phyloP scores from a whole-genome alignment of 1,140 invertebrate genomes.

The Philotrypesis tridentata region DNA sequence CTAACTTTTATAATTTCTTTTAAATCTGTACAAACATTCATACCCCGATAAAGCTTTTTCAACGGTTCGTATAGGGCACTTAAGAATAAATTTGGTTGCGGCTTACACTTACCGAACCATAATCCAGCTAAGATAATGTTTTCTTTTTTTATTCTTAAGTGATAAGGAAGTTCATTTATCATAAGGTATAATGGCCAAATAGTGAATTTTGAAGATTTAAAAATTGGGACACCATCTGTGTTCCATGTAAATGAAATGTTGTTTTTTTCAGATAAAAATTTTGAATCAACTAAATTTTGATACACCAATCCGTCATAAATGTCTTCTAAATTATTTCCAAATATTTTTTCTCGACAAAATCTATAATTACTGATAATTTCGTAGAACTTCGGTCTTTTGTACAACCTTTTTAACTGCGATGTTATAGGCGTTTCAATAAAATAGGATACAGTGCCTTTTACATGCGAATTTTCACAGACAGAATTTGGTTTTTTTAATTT shows the following conservation, averaged over 20 bases:
- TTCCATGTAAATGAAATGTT: no score
- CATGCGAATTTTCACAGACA: neutral
- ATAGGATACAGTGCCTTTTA: neutral
- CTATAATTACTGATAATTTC: neutral
- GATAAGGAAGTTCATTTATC: no score
- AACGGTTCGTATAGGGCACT: neutral
- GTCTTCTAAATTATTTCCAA: constrained; percentile 20
- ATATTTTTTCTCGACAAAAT: neutral
- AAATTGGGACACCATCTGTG: no score
- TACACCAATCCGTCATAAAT: constrained; percentile 22
- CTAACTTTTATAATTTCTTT: neutral
- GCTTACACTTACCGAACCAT: constrained; percentile 38
- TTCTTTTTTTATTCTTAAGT: constrained; percentile 27
- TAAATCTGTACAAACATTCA: constrained; percentile 25
- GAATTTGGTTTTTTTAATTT: neutral
- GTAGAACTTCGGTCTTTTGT: neutral
- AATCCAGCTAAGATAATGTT: constrained; percentile 38
- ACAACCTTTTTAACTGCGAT: neutral
- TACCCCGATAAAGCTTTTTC: no score
- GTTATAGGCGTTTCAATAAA: constrained; percentile 13
- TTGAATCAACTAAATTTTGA: no score
- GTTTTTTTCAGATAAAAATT: no score
- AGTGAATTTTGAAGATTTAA: no score
- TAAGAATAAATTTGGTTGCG: constrained; percentile 37
- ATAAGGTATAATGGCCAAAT: no score